Conservation (phyloP, 2,113 vertebrate species). For the Otus sunia region DNA sequence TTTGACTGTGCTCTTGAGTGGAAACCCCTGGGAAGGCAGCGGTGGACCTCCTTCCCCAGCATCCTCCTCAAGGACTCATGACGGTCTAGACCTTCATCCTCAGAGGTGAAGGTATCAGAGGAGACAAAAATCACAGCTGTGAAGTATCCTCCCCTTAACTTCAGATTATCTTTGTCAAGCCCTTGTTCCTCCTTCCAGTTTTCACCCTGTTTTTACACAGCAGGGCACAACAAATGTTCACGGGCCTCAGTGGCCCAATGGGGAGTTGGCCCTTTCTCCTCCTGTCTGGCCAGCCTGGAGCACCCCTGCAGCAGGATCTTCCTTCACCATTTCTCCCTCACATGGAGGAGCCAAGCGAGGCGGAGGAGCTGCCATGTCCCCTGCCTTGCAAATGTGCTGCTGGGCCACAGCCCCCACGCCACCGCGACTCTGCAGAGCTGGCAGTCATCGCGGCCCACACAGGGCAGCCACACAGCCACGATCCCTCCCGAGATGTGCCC, state of each 20-base stretch:
- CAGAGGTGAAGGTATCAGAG: not conserved
- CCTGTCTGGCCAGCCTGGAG: not conserved
- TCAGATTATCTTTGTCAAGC: not conserved
- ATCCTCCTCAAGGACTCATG: not conserved
- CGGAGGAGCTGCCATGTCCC: rapidly evolving
- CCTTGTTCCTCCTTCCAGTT: not conserved
- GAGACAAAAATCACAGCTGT: not conserved
- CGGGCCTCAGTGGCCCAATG: rapidly evolving
- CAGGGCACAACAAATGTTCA: rapidly evolving
- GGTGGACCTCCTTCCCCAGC: not conserved
- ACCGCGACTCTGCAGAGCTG: rapidly evolving
- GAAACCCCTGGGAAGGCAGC: not conserved
- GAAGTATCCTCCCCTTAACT: not conserved
- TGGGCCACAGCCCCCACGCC: rapidly evolving
- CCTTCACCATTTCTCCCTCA: not conserved
- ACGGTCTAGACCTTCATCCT: not conserved
- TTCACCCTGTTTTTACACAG: not conserved
- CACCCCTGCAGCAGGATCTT: not conserved
- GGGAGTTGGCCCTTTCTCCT: not conserved
- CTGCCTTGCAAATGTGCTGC: not conserved
- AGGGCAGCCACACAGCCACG: not conserved
- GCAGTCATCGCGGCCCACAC: rapidly evolving
- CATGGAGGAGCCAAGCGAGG: not conserved
- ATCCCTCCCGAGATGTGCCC: rapidly evolving
- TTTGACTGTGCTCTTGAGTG: no score